Base-by-base conservation (phyloP, 2,888 invertebrate genomes). In the Xestobium rufovillosum region DNA sequence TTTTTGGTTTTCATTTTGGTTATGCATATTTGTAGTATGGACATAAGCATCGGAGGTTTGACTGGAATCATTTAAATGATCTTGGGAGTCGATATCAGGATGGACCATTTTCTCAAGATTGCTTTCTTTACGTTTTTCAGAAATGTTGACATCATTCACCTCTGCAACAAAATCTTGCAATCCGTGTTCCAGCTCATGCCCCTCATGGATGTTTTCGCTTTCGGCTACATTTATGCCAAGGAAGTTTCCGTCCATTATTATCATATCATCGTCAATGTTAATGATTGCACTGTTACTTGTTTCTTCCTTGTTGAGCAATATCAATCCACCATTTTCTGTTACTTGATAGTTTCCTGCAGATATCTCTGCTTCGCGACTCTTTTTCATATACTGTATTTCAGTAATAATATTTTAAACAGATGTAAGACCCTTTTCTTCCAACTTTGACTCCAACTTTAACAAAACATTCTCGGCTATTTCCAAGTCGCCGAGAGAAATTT, bases 221-320 rank as follows among this genome's bases (percentile, higher is more conserved):
- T 19, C 23, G 6, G 23, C 23, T 19, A n/a, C 6, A 19, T 19
- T 19, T 19, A n/a, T 19, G n/a, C n/a, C 23, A 19, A 19, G 23
- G n/a, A 19, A 19, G 23, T 19, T 19, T 19, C 6, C 23, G 23
- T 19, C n/a, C 23, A 19, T 19, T 19, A 19, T 19, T 19, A 19
- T 19, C n/a, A 19, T 19, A 19, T 19, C n/a, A 6, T 19, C 23
- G 23, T 19, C 23, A 19, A 8, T 19, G n/a, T 19, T 19, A 6
- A 19, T 19, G 6, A 19, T n/a, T 19, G 23, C 6, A 19, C 23
- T 19, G 23, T 6, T 19, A 19, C 6, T 19, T 19, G 23, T 19
- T 19, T 19, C 23, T n/a, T 19, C 23, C 23, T n/a, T 19, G n/a
- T 19, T 19, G n/a, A 19, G 23, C n/a, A 19, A 19, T n/a, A 19